Evolutionary conservation across 2,888 invertebrate genomes (phyloP).

Genomic region (Lymantria dispar): DNA sequence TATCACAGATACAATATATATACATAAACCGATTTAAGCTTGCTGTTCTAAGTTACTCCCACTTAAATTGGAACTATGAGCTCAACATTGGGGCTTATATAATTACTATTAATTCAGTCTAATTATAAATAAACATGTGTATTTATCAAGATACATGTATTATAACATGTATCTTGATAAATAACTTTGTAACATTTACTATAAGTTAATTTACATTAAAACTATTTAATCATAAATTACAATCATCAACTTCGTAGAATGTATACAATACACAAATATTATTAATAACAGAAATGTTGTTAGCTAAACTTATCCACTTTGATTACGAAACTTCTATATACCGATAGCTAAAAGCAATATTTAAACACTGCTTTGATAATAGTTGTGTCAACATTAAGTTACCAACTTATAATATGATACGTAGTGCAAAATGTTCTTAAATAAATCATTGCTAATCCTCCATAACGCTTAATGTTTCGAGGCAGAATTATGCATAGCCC

Average conservation of each 20-base stretch:
- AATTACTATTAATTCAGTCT: too few relatives aligned
- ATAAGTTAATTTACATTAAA: too few relatives aligned
- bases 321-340: conserved; percentile 25
- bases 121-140: too few relatives aligned
- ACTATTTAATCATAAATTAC: background rate
- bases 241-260: background rate
- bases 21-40: too few relatives aligned
- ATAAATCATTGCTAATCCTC: conserved; percentile 70
- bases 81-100: too few relatives aligned
- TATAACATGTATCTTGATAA: too few relatives aligned
- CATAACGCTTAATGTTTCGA: conserved; percentile 69
- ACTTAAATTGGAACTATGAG: too few relatives aligned
- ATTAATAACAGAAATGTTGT: background rate
- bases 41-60: too few relatives aligned
- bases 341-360: conserved; percentile 11
- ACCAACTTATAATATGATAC: conserved; percentile 35
- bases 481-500: conserved; percentile 75
- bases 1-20: too few relatives aligned
- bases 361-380: conserved; percentile 16
- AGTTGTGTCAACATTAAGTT: conserved; percentile 20
- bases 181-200: too few relatives aligned
- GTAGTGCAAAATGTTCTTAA: conserved; percentile 57
- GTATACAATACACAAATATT: background rate
- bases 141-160: too few relatives aligned
- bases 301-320: conserved; percentile 17